phyloP scores from a whole-genome alignment of 2,797 vertebrate species.

The Crypturellus tataupa region DNA sequence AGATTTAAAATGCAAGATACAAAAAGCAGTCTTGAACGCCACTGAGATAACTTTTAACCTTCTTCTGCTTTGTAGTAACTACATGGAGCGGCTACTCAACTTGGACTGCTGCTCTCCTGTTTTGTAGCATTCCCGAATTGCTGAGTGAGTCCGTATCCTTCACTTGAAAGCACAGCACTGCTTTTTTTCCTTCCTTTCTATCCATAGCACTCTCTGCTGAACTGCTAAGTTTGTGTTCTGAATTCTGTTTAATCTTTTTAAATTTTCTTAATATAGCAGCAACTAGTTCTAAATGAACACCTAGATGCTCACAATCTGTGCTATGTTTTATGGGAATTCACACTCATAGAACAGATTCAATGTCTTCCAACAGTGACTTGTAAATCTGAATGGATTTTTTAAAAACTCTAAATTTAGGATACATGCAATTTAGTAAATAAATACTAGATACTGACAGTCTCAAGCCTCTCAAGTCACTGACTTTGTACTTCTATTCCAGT shows the following conservation, averaged over 20 bases:
- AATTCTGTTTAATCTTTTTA: background rate
- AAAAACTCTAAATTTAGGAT: background rate
- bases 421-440: background rate
- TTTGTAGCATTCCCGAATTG: background rate
- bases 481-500: background rate
- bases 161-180: background rate
- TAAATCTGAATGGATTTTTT: background rate
- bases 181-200: background rate
- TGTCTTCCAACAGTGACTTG: background rate
- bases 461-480: background rate
- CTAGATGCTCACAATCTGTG: background rate
- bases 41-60: background rate
- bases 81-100: background rate
- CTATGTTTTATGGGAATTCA: background rate
- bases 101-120: background rate
- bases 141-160: background rate
- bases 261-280: background rate
- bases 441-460: background rate
- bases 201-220: background rate
- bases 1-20: background rate
- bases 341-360: background rate
- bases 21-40: background rate
- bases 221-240: background rate
- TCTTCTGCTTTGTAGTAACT: background rate
- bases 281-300: background rate